A percentile compares a stretch with the other conserved stretches of the same genome.
Evolutionary conservation across 2,888 invertebrate species (phyloP).

Genomic region (Cantharis flavilabris): DNA sequence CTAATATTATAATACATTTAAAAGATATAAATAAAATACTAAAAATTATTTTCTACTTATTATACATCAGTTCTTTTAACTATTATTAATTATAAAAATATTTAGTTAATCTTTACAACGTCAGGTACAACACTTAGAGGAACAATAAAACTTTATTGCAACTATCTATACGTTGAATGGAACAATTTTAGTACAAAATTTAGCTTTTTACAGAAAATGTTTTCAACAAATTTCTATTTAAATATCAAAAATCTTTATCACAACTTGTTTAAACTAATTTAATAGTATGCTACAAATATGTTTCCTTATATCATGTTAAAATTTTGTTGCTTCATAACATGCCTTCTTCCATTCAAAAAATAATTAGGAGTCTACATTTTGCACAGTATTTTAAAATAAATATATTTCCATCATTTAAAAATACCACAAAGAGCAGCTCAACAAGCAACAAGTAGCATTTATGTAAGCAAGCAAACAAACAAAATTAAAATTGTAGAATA

Average conservation of each 20-base stretch:
- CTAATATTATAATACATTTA: neutral
- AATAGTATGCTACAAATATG: neutral
- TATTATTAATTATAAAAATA: neutral
- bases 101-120: neutral
- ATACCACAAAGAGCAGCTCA: neutral
- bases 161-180: neutral
- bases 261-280: neutral
- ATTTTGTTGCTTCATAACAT: neutral
- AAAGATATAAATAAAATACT: neutral
- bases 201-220: neutral
- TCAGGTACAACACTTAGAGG: neutral
- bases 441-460: neutral
- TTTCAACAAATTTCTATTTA: neutral
- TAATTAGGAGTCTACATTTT: neutral
- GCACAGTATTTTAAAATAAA: neutral
- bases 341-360: neutral
- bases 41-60: neutral
- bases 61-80: neutral
- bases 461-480: neutral
- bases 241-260: neutral
- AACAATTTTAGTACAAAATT: neutral
- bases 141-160: neutral
- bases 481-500: neutral
- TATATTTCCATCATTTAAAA: no score
- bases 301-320: neutral